Conservation (phyloP, 2,888 invertebrate genomes). For the Adelphocoris suturalis region DNA sequence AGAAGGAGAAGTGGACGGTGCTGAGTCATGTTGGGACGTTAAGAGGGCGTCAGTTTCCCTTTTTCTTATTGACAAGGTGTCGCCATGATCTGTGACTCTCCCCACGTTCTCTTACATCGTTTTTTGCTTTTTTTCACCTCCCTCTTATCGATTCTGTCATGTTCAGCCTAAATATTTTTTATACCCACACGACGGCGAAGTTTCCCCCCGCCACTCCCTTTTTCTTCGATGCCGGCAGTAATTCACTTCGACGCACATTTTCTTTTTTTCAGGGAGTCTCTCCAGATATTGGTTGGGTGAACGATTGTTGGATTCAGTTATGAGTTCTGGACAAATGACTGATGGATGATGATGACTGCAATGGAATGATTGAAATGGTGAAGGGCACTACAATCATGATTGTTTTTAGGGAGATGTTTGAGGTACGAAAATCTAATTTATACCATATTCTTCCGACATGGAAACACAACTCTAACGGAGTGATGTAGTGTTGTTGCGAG, state of each 20-base stretch:
- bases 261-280: background rate
- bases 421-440: too few species aligned
- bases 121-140: slow-evolving; percentile 37
- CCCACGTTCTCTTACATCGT: slow-evolving; percentile 60
- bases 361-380: too few species aligned
- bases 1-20: background rate
- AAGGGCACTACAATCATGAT: too few species aligned
- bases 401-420: too few species aligned
- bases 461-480: too few species aligned
- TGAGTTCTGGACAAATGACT: too few species aligned
- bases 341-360: too few species aligned
- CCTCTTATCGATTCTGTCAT: slow-evolving; percentile 65
- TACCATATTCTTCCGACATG: too few species aligned
- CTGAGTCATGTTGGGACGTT: slow-evolving; percentile 51
- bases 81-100: slow-evolving; percentile 67
- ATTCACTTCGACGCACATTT: slow-evolving; percentile 55
- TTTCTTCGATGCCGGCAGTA: background rate
- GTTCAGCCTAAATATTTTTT: slow-evolving; percentile 67
- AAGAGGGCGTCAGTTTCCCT: slow-evolving; percentile 58
- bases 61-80: slow-evolving; percentile 64
- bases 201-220: background rate
- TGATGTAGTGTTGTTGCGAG: too few species aligned
- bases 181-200: slow-evolving; percentile 52
- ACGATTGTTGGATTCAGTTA: too few species aligned
- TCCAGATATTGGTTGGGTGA: too few species aligned